Evolutionary conservation across 2,797 vertebrate species (phyloP), one percentile per base, ranked within the genome.

Genomic region (Trematomus bernacchii): DNA sequence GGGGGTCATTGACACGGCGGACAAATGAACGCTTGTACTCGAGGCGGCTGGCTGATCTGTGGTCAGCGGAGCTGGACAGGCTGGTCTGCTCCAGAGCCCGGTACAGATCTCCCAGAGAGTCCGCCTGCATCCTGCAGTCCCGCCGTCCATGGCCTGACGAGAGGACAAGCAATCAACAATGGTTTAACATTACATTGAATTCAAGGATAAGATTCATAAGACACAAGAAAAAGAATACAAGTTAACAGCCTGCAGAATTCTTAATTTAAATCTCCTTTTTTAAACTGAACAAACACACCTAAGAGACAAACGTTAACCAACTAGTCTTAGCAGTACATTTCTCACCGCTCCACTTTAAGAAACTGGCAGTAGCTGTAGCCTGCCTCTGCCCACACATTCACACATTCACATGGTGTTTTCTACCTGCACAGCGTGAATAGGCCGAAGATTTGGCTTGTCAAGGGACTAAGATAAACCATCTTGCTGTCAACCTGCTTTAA

Each of bases 11-110:
- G 89, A 96, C 96, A 84, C 98, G 94, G 80, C 97, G 97, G 88
- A 98, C 95, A 87, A 99, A 99, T 43, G 95, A 98, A 74, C 96
- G 96, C 89, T 97, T 99, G 92, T 98, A 99, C 89, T 99, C 98
- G 90, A 98, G 93, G 78, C 96, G 97, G 86, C 94, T 95, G 92
- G 96, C 93, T 91, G 97, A 96, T 79, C 96, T 95, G 78, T 94
- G 96, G 68, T 98, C 96, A 89, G 96, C 97, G 67, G 97, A 92
- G 44, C 94, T 95, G 73, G 96, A 97, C 90, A 99, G 93, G 89
- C 93, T 98, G 88, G 97, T 97, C 93, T 97, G 96, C 91, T 99
- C 97, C 95, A 99, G 92, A 75, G 97, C 97, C 67, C 96, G 96
- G 91, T 97, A 99, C 92, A 99, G 92, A 92, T 99, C 98, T 91